Evolutionary conservation across 2,113 vertebrate genomes (phyloP).

Genomic region (Jaculus jaculus): DNA sequence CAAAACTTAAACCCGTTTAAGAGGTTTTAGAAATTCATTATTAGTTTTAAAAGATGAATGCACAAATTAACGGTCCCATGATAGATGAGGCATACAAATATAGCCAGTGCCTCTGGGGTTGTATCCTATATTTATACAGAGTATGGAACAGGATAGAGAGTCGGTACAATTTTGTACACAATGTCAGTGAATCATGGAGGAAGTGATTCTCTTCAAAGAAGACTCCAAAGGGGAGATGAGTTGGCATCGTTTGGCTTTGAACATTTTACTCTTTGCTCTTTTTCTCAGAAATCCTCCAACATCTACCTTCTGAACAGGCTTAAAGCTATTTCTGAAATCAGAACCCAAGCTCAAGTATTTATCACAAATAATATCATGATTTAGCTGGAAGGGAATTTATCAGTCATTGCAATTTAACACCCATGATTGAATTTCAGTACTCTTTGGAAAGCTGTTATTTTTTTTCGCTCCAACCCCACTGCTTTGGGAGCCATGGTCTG

Average conservation of each 20-base stretch:
- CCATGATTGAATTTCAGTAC: slow-evolving; percentile 62
- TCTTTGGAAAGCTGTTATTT: background rate
- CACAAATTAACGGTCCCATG: slow-evolving; percentile 73
- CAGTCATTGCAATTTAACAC: slow-evolving; percentile 59
- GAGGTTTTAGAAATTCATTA: slow-evolving; percentile 84
- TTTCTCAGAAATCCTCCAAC: slow-evolving; percentile 58
- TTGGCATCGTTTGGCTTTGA: slow-evolving; percentile 73
- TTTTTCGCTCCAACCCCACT: background rate
- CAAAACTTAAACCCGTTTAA: slow-evolving; percentile 85
- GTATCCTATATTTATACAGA: slow-evolving; percentile 43
- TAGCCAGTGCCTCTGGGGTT: background rate
- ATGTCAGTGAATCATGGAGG: slow-evolving; percentile 69
- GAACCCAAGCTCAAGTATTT: background rate
- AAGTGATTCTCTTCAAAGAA: slow-evolving; percentile 64
- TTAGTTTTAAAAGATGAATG: slow-evolving; percentile 86
- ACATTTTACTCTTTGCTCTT: slow-evolving; percentile 69
- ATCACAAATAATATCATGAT: slow-evolving; percentile 42
- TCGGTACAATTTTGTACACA: slow-evolving; percentile 76
- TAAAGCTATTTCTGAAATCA: slow-evolving; percentile 57
- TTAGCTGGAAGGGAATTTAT: slow-evolving; percentile 57
- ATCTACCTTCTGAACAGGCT: background rate
- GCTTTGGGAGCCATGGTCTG: background rate
- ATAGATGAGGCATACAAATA: slow-evolving; percentile 79
- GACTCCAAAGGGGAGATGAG: slow-evolving; percentile 69
- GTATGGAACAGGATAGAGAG: background rate